Conservation (phyloP, 2,888 invertebrate genomes). For the Agriopis marginaria region DNA sequence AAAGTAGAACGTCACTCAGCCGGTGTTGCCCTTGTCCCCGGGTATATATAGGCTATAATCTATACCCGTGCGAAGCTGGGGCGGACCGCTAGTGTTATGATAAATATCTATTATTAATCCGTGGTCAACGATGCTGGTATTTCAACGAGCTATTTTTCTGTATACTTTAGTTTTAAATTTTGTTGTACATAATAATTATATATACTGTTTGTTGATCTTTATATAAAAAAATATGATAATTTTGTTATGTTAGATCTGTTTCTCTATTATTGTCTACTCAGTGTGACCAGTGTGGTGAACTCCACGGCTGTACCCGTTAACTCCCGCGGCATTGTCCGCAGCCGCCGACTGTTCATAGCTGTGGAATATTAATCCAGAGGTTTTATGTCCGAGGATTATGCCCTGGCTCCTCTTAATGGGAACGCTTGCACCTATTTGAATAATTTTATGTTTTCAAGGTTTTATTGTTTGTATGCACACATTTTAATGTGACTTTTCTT, state of each 20-base stretch:
- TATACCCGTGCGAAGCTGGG: no score
- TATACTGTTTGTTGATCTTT: no score
- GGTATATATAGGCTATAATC: no score
- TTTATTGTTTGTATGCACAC: constrained; percentile 1
- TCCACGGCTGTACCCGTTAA: constrained; percentile 17
- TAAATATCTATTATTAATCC: no score
- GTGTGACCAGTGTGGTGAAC: neutral
- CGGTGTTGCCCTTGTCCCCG: no score
- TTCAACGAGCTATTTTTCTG: no score
- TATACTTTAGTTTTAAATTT: no score
- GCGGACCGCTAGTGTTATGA: no score
- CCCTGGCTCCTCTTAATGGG: constrained; percentile 21
- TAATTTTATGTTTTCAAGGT: neutral
- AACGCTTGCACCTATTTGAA: constrained; percentile 17
- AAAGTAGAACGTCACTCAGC: no score
- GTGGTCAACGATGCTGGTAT: no score
- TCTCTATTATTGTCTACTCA: neutral
- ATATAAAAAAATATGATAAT: no score
- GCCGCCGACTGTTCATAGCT: constrained; percentile 27
- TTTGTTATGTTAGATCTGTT: neutral
- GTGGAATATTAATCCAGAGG: constrained; percentile 32
- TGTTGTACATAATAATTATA: no score
- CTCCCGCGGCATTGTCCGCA: constrained; percentile 31
- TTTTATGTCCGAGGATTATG: constrained; percentile 23
- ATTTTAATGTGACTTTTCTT: neutral